phyloP scores from a whole-genome alignment of 2,888 invertebrate species.

The Caenorhabditis sp. region DNA sequence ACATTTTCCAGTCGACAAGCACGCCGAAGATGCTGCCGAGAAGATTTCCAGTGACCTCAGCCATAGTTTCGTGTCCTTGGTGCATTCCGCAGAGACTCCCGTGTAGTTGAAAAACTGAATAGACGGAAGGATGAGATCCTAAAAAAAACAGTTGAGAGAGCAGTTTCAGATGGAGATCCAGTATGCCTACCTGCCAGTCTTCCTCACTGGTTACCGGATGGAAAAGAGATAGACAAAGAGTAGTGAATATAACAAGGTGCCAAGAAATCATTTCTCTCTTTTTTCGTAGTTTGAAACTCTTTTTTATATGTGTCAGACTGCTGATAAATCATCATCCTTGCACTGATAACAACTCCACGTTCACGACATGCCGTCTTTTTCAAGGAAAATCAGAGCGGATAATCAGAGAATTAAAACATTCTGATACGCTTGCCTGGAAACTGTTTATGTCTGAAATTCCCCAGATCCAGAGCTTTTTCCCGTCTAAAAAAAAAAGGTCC shows the following conservation, averaged over 20 bases:
- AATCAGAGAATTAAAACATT: no score
- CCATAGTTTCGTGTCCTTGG: constrained; percentile 47
- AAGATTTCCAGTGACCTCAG: constrained; percentile 32
- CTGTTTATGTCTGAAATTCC: no score
- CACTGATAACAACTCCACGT: constrained; percentile 30
- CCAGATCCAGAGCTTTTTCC: no score
- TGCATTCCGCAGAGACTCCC: constrained; percentile 32
- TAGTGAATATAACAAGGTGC: not conserved
- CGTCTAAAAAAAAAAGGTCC: no score
- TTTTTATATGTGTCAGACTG: constrained; percentile 37
- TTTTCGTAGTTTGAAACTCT: not conserved
- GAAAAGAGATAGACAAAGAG: not conserved
- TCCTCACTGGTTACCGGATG: not conserved
- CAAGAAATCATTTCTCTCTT: not conserved
- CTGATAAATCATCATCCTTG: constrained; percentile 31
- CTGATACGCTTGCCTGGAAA: not conserved
- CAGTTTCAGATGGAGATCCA: no score
- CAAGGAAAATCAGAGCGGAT: not conserved
- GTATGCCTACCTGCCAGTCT: constrained; percentile 27
- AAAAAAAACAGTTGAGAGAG: constrained; percentile 1
- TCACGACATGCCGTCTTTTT: no score
- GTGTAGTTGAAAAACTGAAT: constrained; percentile 38
- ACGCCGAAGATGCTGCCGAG: not conserved
- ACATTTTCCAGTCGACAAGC: constrained; percentile 33
- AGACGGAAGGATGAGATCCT: constrained; percentile 27